Evolutionary conservation across 2,113 vertebrate species (phyloP).

Genomic region (Myanophis thanlyinensis): DNA sequence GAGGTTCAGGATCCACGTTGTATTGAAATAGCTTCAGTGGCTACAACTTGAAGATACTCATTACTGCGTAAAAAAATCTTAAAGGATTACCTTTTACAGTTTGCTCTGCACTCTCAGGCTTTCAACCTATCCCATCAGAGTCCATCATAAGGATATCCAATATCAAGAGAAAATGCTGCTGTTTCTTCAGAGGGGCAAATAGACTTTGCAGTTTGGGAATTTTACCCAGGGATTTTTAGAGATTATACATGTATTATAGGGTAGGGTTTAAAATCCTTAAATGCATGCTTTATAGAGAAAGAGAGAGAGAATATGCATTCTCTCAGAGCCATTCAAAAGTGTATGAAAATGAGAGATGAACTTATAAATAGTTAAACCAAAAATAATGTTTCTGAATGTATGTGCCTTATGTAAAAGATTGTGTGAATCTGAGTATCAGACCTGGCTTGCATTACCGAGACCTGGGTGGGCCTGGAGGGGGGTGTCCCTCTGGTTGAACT

Average conservation of each 20-base stretch:
- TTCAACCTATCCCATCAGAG: neutral
- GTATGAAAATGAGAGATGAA: neutral
- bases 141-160: neutral
- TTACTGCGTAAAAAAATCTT: neutral
- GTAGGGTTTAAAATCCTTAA: neutral
- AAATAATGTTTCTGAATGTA: neutral
- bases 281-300: neutral
- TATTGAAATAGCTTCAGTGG: neutral
- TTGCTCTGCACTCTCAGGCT: neutral
- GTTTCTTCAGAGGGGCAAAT: neutral
- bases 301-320: neutral
- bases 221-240: neutral
- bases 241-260: neutral
- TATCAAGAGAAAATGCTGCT: neutral
- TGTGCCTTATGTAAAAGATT: neutral
- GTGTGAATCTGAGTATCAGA: neutral
- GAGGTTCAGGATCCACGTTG: neutral
- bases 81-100: neutral
- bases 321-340: neutral
- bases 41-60: neutral
- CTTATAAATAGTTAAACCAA: neutral
- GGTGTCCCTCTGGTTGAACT: too few relatives aligned
- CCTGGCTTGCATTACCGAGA: too few relatives aligned
- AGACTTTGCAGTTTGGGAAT: neutral
- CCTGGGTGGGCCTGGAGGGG: too few relatives aligned